Base-by-base conservation (phyloP, 53 echinoderm and acorn worm species). In the Echinarachnius parma region DNA sequence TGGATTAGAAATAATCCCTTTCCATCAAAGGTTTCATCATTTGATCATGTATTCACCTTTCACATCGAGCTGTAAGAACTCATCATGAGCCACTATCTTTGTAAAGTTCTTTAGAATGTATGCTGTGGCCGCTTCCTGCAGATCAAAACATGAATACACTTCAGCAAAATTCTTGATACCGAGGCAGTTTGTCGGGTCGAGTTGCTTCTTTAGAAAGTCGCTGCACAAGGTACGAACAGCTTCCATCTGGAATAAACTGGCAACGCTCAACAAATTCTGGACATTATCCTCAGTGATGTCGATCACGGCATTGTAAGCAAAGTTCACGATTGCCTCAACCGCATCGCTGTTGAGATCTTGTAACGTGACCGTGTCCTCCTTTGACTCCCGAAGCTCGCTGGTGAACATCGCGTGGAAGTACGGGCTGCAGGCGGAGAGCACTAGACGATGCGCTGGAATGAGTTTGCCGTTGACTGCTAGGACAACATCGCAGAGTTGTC, bases 321-420 rank as follows among this genome's bases (percentile, higher is more conserved):
- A 98, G 28, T 88, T 75, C n/a, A 92, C 91, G 18, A 92, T 84
- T n/a, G 88, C 86, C 47, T 76, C 55, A n/a, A 92, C 78, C 13
- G 92, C 88, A 1, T 78, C 75, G 1, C 66, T 30, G 22, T 98
- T 88, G 70, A 92, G 71, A 34, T 77, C 98, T 31, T 66, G 69
- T 1, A 92, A 37, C 24, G 82, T 74, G 29, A 98, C 80, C 9
- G 82, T 72, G n/a, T 88, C 83, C 75, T 91, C 88, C 9, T 26
- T 21, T 28, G 82, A 84, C 46, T 98, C 98, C 30, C 61, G 64
- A 2, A 98, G 74, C 66, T 92, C 74, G 58, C 98, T 88, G 4
- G 98, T 92, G 68, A 98, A 98, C 98, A 98, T 98, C 50, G 98
- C 98, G 62, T 88, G 87, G 67, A 98, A 98, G 71, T 98, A 98